Evolutionary conservation across 2,888 invertebrate genomes (phyloP).

Genomic region (Amitus sp.): DNA sequence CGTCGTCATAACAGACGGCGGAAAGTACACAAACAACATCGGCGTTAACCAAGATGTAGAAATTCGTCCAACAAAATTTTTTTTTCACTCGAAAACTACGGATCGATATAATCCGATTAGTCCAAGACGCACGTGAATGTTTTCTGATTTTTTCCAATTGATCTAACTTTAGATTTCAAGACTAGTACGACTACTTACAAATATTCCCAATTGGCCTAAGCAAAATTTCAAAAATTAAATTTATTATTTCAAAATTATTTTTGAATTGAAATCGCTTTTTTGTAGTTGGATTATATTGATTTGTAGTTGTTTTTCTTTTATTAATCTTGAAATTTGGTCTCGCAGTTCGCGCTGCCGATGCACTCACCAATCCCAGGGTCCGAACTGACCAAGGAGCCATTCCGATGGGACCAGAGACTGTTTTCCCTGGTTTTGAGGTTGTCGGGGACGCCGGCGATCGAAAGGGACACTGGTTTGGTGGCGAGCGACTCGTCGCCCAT

Average conservation of each 20-base stretch:
- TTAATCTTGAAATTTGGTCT: too few species aligned
- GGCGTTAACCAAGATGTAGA: constrained; percentile 76
- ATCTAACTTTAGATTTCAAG: too few species aligned
- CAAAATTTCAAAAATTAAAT: constrained; percentile 3
- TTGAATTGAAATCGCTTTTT: too few species aligned
- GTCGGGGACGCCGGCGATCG: constrained; percentile 89
- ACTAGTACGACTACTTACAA: too few species aligned
- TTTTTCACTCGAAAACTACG: too few species aligned
- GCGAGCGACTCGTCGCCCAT: constrained; percentile 95
- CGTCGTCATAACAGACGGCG: constrained; percentile 98
- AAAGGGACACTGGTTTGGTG: constrained; percentile 87
- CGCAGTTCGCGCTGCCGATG: constrained; percentile 91
- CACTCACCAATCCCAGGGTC: constrained; percentile 94
- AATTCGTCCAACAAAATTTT: too few species aligned
- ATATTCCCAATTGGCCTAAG: too few species aligned
- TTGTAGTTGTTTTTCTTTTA: too few species aligned
- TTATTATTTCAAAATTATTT: constrained; percentile 6
- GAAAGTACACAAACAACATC: constrained; percentile 85
- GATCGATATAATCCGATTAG: too few species aligned
- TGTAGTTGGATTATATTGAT: constrained; percentile 32
- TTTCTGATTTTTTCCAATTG: too few species aligned
- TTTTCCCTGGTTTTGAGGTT: constrained; percentile 94
- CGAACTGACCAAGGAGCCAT: constrained; percentile 98
- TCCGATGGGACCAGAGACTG: constrained; percentile 98
- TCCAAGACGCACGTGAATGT: too few species aligned